Percentiles rank a stretch among this genome's conserved stretches.
phyloP scores from a whole-genome alignment of 30 jellyfish, hydroid and myxozoan species.

The Chrysaora quinquecirrha region DNA sequence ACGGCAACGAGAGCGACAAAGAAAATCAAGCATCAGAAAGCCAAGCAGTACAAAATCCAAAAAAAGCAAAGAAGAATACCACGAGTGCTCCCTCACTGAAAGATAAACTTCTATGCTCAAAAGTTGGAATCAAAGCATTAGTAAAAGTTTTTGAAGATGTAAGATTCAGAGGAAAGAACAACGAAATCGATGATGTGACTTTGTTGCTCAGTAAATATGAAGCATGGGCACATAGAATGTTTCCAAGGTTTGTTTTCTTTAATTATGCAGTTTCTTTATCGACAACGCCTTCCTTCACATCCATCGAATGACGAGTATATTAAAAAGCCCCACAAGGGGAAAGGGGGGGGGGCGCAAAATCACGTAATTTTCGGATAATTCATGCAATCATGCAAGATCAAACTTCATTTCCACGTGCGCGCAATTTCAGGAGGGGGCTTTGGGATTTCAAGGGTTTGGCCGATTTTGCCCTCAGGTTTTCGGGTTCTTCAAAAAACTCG shows the following conservation, averaged over 20 bases:
- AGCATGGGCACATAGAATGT: slow-evolving; percentile 44
- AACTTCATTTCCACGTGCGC: too few relatives aligned
- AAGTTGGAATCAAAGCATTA: slow-evolving; percentile 12
- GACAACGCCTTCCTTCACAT: too few relatives aligned
- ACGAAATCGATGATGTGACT: background rate
- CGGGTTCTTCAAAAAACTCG: too few relatives aligned
- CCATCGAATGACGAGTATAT: too few relatives aligned
- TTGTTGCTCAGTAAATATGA: slow-evolving; percentile 14
- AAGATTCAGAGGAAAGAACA: background rate
- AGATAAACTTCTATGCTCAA: slow-evolving; percentile 21
- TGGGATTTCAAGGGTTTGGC: too few relatives aligned
- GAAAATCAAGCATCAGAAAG: background rate
- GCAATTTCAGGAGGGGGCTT: too few relatives aligned
- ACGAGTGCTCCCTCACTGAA: background rate
- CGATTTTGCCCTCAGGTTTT: too few relatives aligned
- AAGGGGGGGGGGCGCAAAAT: too few relatives aligned
- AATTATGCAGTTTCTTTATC: background rate
- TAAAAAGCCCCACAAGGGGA: too few relatives aligned
- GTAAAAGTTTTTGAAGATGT: background rate
- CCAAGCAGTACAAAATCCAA: background rate
- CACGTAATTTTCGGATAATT: too few relatives aligned
- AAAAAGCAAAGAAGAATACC: background rate
- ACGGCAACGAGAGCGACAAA: background rate
- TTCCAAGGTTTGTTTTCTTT: slow-evolving; percentile 26
- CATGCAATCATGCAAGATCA: too few relatives aligned